Conservation (phyloP, 2,113 vertebrate genomes). For the Coptodon bakossiorum region DNA sequence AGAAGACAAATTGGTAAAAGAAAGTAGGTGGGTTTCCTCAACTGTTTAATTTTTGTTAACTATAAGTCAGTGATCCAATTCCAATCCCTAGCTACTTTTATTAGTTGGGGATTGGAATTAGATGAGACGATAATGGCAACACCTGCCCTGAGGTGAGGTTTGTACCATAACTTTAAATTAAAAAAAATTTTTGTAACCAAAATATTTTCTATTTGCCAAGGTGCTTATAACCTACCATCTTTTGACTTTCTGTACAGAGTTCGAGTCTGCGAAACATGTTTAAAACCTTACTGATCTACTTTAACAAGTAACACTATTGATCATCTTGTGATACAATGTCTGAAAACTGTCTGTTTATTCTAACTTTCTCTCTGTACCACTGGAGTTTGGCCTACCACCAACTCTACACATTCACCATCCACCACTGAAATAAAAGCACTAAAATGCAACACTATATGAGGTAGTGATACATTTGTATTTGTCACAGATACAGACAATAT, state of each 20-base stretch:
- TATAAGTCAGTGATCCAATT: not conserved
- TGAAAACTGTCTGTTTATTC: not conserved
- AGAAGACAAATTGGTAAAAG: not conserved
- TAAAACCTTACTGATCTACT: not conserved
- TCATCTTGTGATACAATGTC: not conserved
- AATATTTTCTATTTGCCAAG: not conserved
- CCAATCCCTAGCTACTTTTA: not conserved
- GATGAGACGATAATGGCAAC: not conserved
- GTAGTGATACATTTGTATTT: not conserved
- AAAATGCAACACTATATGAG: not conserved
- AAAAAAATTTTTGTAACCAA: not conserved
- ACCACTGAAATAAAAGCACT: not conserved
- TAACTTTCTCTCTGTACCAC: not conserved
- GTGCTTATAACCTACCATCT: not conserved
- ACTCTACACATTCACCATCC: not conserved
- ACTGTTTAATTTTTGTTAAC: not conserved
- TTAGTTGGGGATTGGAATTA: not conserved
- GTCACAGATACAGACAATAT: not conserved
- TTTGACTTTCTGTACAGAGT: not conserved
- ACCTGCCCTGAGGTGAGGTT: not conserved
- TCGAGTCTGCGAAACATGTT: not conserved
- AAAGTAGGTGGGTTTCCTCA: not conserved
- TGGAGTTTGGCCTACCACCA: not conserved
- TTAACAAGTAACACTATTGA: not conserved
- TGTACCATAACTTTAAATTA: not conserved